Evolutionary conservation across 2,113 vertebrate species (phyloP), one percentile per base, ranked within the genome.

Genomic region (Alouatta palliata): DNA sequence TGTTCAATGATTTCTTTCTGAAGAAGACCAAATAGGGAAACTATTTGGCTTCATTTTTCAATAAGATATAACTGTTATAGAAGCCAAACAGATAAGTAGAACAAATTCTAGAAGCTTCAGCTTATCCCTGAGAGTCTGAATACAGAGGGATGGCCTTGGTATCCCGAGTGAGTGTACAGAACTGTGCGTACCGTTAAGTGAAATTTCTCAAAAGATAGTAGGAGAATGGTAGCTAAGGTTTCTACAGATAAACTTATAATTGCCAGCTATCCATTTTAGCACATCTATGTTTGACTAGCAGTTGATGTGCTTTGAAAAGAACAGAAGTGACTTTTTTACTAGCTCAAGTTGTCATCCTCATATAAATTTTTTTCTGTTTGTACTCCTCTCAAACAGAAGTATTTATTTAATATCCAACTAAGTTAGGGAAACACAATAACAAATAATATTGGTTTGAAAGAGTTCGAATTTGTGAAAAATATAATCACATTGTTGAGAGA

Each of bases 241-340:
- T 97, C 81, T 87, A 9, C 79, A 89, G 43, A 71, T 85, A 76
- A 81, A 45, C 35, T 94, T 87, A 17, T 45, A 82, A 81, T 86
- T 73, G 37, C 21, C 85, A 45, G 30, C 25, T 85, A 54, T 45
- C 76, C 61, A 66, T 87, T 90, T 87, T 83, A 77, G 75, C 27
- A 90, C 35, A 77, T 70, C 11, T 87, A 0, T 64, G 43, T 90
- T 90, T 49, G 64, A 61, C 40, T 81, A 85, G 27, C 71, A 85
- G 25, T 68, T 94, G 32, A 82, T 27, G 17, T 86, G 43, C 61
- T 92, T 95, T 92, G 79, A 71, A 95, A 96, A 95, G 35, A 20
- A 91, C 64, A 85, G 23, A 81, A 92, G 23, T 82, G 70, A 80
- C 77, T 76, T 77, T 92, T 87, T 64, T 49, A 90, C 66, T 92